Evolutionary conservation across 2,113 vertebrate genomes (phyloP), one percentile per base, ranked within the genome.

Genomic region (Ciconia stormi): DNA sequence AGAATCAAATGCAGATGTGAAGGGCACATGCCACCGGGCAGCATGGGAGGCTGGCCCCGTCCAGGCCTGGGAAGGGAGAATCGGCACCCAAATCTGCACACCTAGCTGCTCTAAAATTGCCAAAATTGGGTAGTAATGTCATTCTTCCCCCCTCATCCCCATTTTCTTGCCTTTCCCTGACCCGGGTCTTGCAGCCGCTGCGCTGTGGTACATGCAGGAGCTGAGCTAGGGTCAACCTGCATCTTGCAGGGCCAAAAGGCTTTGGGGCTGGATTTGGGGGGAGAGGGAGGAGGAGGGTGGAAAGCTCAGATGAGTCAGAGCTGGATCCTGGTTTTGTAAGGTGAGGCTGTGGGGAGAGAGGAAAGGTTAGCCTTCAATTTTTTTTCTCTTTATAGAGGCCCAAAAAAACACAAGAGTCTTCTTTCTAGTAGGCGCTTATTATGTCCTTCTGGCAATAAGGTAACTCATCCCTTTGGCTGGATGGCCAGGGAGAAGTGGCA

Each of bases 21-120:
- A 44, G 44, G 42, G 42, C 20, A 25, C 0, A 3, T 34, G 34
- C 20, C 13, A 6, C 20, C 0, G 1, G 49, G 38, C 16, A n/a
- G 26, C 2, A 0, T 20, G 38, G 38, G 19, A 30, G 13, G 11
- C 47, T 30, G 30, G 9, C 29, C 11, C 34, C 0, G 1, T 65
- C 26, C 61, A 12, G 50, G 9, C 27, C 13, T 20, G 13, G 58
- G 42, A 22, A 13, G 11, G 42, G 47, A 40, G 74, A 34, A 10
- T 19, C 30, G 23, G 10, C 11, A 10, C n/a, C 44, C 38, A 14
- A 15, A 38, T 30, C 46, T 14, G 19, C 4, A 2, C 18, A 10
- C 7, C 9, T 10, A 3, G 79, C 42, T 82, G 49, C 61, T 27
- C 4, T 10, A 1, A 22, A 34, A 38, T 2, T 4, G 15, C 18